phyloP scores from a whole-genome alignment of 2,888 invertebrate species.

The Thereva nobilitata region DNA sequence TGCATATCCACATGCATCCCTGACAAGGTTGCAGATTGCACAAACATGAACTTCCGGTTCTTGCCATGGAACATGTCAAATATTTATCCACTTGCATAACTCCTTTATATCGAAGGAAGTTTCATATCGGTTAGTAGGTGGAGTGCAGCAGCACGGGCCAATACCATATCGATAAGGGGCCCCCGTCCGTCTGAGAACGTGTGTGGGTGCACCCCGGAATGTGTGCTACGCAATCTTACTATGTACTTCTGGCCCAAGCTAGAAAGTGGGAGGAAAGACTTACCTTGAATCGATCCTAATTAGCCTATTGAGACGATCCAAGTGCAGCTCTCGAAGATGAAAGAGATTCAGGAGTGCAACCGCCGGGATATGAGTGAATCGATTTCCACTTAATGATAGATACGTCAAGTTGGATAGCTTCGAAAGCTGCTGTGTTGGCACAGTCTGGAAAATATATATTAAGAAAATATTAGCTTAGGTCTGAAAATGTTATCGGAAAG shows the following conservation, averaged over 20 bases:
- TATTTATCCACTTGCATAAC: constrained; percentile 19
- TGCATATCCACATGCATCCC: not conserved
- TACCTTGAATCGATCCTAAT: constrained; percentile 69
- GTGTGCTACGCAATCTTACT: too few species aligned
- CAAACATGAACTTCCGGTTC: constrained; percentile 27
- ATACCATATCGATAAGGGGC: too few species aligned
- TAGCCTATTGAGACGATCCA: constrained; percentile 71
- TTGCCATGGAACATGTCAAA: constrained; percentile 37
- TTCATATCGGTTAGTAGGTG: constrained; percentile 26
- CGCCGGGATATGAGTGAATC: constrained; percentile 71
- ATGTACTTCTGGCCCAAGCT: too few species aligned
- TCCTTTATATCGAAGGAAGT: not conserved
- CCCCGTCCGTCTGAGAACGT: too few species aligned
- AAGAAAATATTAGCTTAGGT: constrained; percentile 2
- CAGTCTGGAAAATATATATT: constrained; percentile 52
- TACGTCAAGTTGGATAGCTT: constrained; percentile 76
- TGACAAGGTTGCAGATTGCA: not conserved
- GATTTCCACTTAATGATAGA: constrained; percentile 79
- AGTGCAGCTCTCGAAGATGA: constrained; percentile 74
- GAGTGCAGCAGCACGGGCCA: too few species aligned
- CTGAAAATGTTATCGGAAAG: too few species aligned
- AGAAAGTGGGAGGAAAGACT: constrained; percentile 40
- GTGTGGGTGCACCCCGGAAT: too few species aligned
- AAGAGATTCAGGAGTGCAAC: constrained; percentile 84
- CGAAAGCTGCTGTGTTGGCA: constrained; percentile 77